Evolutionary conservation across 2,113 vertebrate species (phyloP).

Genomic region (Pelvicachromis taeniatus): DNA sequence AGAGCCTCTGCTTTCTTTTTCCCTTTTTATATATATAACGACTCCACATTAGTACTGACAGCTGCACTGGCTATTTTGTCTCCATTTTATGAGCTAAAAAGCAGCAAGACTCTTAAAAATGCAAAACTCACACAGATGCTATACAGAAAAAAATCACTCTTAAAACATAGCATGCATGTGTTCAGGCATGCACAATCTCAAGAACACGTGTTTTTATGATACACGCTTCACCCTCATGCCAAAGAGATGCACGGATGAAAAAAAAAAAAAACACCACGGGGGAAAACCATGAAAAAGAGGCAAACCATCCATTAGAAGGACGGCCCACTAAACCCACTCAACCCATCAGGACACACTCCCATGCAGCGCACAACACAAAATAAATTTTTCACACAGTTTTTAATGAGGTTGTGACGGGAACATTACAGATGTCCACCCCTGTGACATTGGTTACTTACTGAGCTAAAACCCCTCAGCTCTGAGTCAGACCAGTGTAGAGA

Average conservation of each 20-base stretch:
- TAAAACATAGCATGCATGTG: constrained; percentile 18
- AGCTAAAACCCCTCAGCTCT: constrained; percentile 52
- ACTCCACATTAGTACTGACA: not conserved
- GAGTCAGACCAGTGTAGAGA: constrained; percentile 73
- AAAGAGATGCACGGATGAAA: constrained; percentile 1
- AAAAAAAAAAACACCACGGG: not conserved
- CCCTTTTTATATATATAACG: not conserved
- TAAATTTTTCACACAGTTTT: constrained; percentile 26
- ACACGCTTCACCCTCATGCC: not conserved
- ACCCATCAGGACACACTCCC: not conserved
- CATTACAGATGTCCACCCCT: constrained; percentile 1
- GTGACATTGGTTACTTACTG: constrained; percentile 68
- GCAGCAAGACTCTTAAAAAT: fast-evolving
- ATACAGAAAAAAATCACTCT: not conserved
- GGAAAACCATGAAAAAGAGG: not conserved
- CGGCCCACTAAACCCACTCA: not conserved
- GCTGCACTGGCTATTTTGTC: not conserved
- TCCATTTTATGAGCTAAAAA: not conserved
- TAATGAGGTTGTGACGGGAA: constrained; percentile 14
- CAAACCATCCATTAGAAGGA: not conserved
- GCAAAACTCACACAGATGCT: not conserved
- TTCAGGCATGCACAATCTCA: not conserved
- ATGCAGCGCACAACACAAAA: constrained; percentile 25
- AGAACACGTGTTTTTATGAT: not conserved
- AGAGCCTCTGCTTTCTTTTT: not conserved